Evolutionary conservation across 1,140 invertebrate species (phyloP), one percentile per base, ranked within the genome.

Genomic region (Macrobrachium nipponense): DNA sequence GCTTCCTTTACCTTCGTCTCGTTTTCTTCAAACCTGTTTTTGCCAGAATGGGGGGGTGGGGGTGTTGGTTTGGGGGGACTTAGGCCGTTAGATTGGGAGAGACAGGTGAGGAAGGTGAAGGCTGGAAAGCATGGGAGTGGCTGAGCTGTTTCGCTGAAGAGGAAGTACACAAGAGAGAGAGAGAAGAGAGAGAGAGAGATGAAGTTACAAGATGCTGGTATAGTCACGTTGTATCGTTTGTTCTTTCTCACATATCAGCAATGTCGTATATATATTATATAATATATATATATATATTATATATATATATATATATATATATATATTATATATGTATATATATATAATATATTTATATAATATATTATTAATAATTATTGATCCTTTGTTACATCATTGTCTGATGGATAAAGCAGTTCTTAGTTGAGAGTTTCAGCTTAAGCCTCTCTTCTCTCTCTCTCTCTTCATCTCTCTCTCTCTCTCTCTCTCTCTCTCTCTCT

Each of bases 141-240:
- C 20, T 18, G 60, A 60, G 43, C 36, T 6, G 77, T 23, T 23
- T 6, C 14, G 75, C 15, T 23, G 44, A 58, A 36, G 23, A 64
- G 77, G 27, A 18, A 44, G 58, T 20, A 18, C 14, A 58, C 2
- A 3, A 43, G 58, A 80, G 77, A 64, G 77, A 62, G 23, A 80
- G 77, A 44, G 77, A 64, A 64, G 61, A 80, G 23, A 62, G 51
- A 77, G 75, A 77, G 75, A 77, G 75, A 77, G 75, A 44, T 77
- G 23, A 59, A 44, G 5, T 75, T 18, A 44, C n/a, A 27, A 23
- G 17, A 75, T 36, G 17, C n/a, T 18, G n/a, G 18, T 5, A n/a
- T n/a, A 27, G 18, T 23, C n/a, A 75, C 51, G 51, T 2, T 51
- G 51, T 12, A 3, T 51, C 0, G 12, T 51, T 51, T 8, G 51